A percentile compares a stretch with the other conserved stretches of the same genome.
phyloP scores from a whole-genome alignment of 2,888 invertebrate genomes.

The Chaetogeoica ovagalla region DNA sequence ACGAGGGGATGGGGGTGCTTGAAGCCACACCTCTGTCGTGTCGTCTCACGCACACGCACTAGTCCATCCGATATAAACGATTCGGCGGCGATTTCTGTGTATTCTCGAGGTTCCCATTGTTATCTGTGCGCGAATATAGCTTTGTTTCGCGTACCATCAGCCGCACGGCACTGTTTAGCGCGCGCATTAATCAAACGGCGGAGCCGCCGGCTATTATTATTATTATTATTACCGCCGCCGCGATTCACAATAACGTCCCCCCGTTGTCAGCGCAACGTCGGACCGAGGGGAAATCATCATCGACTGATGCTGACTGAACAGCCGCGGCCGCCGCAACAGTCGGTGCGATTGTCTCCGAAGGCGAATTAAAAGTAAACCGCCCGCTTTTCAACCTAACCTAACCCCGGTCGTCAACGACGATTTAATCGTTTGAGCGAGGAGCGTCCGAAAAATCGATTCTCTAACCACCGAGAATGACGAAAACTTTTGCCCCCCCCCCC shows the following conservation, averaged over 20 bases:
- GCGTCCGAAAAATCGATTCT: no score
- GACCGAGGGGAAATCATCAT: background rate
- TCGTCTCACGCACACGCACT: slow-evolving; percentile 1
- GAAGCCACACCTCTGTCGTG: slow-evolving; percentile 40
- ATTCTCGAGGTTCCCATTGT: slow-evolving; percentile 23
- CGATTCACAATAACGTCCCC: no score
- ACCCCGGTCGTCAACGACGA: no score
- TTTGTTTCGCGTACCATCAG: slow-evolving; percentile 2
- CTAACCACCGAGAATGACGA: no score
- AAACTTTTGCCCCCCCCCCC: no score
- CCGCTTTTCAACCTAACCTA: background rate
- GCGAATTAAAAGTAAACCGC: slow-evolving; percentile 8
- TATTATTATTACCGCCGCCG: no score
- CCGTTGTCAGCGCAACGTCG: no score
- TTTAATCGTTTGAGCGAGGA: no score
- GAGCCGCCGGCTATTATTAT: no score
- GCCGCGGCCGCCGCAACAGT: background rate
- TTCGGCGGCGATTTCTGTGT: slow-evolving; percentile 46
- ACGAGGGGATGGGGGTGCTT: slow-evolving; percentile 3
- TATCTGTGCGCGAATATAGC: slow-evolving; percentile 18
- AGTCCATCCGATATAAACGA: slow-evolving; percentile 37
- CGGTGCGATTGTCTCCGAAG: background rate
- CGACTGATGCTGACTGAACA: background rate
- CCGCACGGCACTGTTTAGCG: background rate
- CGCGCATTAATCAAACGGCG: slow-evolving; percentile 33